These are phyloP conservation scores for Myotis vivesi DNA, from an alignment of 2,797 vertebrate genomes.

Conservation along the genomic window DNA sequence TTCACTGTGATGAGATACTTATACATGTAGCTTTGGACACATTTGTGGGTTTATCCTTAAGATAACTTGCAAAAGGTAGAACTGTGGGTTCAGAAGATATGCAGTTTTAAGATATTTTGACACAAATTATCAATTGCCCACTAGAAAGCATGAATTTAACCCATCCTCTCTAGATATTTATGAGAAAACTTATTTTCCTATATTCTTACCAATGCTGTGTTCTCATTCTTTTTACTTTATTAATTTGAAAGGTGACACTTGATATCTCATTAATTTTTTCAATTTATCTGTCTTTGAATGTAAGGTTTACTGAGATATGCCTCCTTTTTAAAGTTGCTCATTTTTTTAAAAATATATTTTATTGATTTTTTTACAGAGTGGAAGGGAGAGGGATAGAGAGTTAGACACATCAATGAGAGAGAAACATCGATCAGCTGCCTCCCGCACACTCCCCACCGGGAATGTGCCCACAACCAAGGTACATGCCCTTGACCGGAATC, in stretches of 20 bases:
- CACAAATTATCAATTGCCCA: neutral
- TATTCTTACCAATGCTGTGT: neutral
- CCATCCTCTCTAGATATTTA: neutral
- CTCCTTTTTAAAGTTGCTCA: neutral
- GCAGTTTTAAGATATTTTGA: neutral
- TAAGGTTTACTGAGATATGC: neutral
- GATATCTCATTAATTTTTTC: slow-evolving; percentile 14
- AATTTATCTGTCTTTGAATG: neutral
- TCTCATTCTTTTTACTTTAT: neutral
- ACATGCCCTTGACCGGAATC: no score
- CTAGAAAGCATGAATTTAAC: neutral
- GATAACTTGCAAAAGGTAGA: neutral
- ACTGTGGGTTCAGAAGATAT: neutral
- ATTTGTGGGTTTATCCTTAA: slow-evolving; percentile 27
- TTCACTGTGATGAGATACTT: slow-evolving; percentile 20
- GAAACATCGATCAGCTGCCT: no score
- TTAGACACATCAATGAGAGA: no score
- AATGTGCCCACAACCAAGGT: no score
- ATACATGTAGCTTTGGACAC: neutral
- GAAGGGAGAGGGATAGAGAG: no score
- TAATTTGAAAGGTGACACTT: slow-evolving; percentile 8
- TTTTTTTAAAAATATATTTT: no score
- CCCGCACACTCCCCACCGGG: no score
- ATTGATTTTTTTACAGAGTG: no score
- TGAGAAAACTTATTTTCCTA: neutral